Evolutionary conservation across 2,888 invertebrate genomes (phyloP).

Genomic region (Byasa hedistus): DNA sequence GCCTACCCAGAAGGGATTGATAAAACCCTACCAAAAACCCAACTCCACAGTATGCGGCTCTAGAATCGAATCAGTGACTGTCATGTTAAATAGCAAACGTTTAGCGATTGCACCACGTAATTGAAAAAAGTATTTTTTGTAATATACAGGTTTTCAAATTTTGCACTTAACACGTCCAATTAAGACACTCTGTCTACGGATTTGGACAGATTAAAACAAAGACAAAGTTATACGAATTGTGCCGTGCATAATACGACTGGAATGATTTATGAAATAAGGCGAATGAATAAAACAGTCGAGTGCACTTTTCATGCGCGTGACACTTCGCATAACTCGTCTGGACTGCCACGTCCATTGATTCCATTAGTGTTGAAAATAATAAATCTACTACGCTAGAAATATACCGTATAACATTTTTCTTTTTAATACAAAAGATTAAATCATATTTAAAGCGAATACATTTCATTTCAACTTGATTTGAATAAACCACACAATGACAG

Average conservation of each 20-base stretch:
- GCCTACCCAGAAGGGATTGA: too few species aligned
- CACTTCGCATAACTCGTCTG: conserved; percentile 16
- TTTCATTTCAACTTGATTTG: neutral
- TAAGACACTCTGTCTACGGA: too few species aligned
- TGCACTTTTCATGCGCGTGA: conserved; percentile 20
- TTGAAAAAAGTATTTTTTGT: too few species aligned
- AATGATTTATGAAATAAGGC: neutral
- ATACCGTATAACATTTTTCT: neutral
- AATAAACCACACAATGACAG: neutral
- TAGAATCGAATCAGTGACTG: too few species aligned
- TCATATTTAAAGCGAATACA: neutral
- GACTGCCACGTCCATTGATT: conserved; percentile 8
- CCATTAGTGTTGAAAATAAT: conserved; percentile 1
- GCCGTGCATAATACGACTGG: neutral
- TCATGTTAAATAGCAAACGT: too few species aligned
- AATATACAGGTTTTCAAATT: too few species aligned
- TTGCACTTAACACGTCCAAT: too few species aligned
- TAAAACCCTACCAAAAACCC: too few species aligned
- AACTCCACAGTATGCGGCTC: too few species aligned
- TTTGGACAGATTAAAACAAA: neutral
- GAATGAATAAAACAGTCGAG: conserved; percentile 15
- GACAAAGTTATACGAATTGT: neutral
- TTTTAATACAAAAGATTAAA: neutral
- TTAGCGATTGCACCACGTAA: too few species aligned
- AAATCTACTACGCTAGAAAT: conserved; percentile 2